phyloP scores from a whole-genome alignment of 2,113 vertebrate genomes.

The Rallus limicola region DNA sequence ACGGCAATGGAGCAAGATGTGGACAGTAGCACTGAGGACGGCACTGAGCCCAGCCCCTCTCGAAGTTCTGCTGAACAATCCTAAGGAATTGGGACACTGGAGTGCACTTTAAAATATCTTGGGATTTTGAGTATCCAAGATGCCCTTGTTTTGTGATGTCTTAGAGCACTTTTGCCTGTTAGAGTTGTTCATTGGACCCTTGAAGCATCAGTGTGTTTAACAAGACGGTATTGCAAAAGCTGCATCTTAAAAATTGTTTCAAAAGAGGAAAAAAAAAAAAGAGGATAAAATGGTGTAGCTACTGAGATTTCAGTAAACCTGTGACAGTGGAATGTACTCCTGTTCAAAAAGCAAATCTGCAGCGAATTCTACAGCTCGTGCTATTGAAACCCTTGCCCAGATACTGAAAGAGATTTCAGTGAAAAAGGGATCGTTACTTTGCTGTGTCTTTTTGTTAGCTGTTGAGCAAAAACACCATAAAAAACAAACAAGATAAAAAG shows the following conservation, averaged over 20 bases:
- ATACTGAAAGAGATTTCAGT: slow-evolving; percentile 22
- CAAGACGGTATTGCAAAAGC: slow-evolving; percentile 58
- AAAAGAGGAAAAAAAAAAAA: too few relatives aligned
- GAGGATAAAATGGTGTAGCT: background rate
- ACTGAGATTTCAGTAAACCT: background rate
- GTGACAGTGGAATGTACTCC: slow-evolving; percentile 67
- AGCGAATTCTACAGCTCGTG: slow-evolving; percentile 14
- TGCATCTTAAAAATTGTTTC: slow-evolving; percentile 37
- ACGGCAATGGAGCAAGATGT: slow-evolving; percentile 88
- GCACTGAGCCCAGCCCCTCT: slow-evolving; percentile 82
- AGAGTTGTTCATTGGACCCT: slow-evolving; percentile 55
- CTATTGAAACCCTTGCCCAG: slow-evolving; percentile 29
- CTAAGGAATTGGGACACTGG: slow-evolving; percentile 69
- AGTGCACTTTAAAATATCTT: slow-evolving; percentile 74
- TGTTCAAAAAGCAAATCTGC: slow-evolving; percentile 29
- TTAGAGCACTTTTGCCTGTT: slow-evolving; percentile 78
- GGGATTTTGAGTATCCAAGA: slow-evolving; percentile 60
- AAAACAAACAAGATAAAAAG: background rate
- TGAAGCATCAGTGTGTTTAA: slow-evolving; percentile 61
- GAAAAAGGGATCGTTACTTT: slow-evolving; percentile 54
- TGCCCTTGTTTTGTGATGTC: slow-evolving; percentile 64
- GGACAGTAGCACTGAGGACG: slow-evolving; percentile 94
- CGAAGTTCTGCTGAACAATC: slow-evolving; percentile 79
- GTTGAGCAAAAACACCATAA: slow-evolving; percentile 49
- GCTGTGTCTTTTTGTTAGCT: slow-evolving; percentile 55